Base-by-base conservation (phyloP, 2,113 vertebrate species). In the Catagonus wagneri region DNA sequence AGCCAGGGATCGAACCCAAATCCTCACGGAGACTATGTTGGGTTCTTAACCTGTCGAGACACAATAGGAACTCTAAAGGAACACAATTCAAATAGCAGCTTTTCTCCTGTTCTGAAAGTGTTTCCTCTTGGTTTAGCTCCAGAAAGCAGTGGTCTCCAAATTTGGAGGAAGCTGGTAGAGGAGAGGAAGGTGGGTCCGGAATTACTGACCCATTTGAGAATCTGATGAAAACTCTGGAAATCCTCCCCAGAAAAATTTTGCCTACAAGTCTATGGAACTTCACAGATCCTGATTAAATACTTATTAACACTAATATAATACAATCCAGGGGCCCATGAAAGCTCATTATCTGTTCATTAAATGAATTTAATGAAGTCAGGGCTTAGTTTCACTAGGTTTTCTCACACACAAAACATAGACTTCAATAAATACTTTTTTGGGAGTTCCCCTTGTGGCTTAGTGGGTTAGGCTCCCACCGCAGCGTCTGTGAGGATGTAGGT, bases 331-430 rank as follows among this genome's bases (percentile, higher is more conserved):
- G n/a, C 27, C 39, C 39, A 74, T 19, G 7, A 39, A 95, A 86
- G 10, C 27, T 89, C 13, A 20, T 0, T 52, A 63, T 27, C 32
- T 65, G 2, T 58, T 54, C 83, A 32, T 7, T 85, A 27, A n/a
- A 72, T 71, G 16, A 95, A 78, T 58, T 83, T 92, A 92, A 94
- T 80, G 4, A 88, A 72, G 29, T 78, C 69, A 69, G 6, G 29
- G 0, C 10, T 94, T 68, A 20, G 65, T 63, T 63, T 96, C 61
- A 85, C n/a, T 54, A 20, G 7, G 2, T 44, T 91, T 90, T 72
- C 86, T 94, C n/a, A 85, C 89, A 75, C 36, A 68, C 32, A 79
- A 69, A 50, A 29, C 44, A 72, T 23, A 92, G 39, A 60, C 50
- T 74, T 92, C 78, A 89, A 68, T 16, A 50, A 95, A 32, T 91